Evolutionary conservation across 1,140 invertebrate genomes (phyloP), one percentile per base, ranked within the genome.

Genomic region (Luehdorfia chinensis): DNA sequence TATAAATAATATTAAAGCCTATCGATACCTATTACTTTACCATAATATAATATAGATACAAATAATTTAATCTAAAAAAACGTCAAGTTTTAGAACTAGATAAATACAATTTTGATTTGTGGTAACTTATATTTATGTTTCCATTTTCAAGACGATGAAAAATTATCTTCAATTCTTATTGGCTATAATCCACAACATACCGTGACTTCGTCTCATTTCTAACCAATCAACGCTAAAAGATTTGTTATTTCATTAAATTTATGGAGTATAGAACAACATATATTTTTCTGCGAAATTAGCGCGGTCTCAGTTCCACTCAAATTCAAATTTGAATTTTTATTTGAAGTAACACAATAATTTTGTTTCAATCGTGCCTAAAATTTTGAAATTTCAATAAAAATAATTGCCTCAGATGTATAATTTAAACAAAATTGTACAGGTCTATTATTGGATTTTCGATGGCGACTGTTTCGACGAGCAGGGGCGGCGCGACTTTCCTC

Each of bases 241-340:
- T n/a, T n/a, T n/a, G n/a, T n/a, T n/a, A n/a, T n/a, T n/a, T n/a
- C n/a, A n/a, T n/a, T n/a, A n/a, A n/a, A n/a, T n/a, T n/a, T n/a
- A n/a, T n/a, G n/a, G n/a, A 1, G 16, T 1, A 30, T 16, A 54
- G 62, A 61, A 64, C 52, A 58, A 28, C 44, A 37, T 14, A 27
- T 37, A 31, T 67, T 65, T 71, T 70, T 75, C 56, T 66, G 74
- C 69, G 66, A 75, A 77, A 73, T 39, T 60, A 71, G 69, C 75
- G 75, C 74, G 71, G 59, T 66, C 69, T 77, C 59, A 34, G 47
- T 46, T 34, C 33, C 50, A 53, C 39, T 52, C 58, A 62, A 52
- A 66, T 74, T 75, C 61, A 74, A 77, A 77, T 75, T 75, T 73
- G 52, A 75, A 73, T 66, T 61, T 56, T 59, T 43, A 30, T 47